Conservation (phyloP, 2,888 invertebrate genomes). For the Agonopterix alstromeriana region DNA sequence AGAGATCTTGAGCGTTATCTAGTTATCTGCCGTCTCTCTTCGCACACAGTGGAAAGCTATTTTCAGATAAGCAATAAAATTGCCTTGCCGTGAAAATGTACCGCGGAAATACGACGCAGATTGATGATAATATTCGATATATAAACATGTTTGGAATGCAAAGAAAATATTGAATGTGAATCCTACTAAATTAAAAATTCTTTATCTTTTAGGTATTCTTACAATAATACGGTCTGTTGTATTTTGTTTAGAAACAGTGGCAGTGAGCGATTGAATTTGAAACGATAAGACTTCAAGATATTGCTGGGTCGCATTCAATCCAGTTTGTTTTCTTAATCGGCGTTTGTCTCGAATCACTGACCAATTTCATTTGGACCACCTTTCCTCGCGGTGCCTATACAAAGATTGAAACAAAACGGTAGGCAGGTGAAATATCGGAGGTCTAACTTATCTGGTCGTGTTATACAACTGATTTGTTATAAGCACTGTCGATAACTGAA, state of each 20-base stretch:
- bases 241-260: conserved; percentile 18
- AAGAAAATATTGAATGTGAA: background rate
- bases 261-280: conserved; percentile 34
- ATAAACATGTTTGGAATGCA: background rate
- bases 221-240: background rate
- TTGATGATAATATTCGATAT: conserved; percentile 12
- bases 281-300: conserved; percentile 40
- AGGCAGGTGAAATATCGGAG: conserved; percentile 27
- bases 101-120: conserved; percentile 8
- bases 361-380: conserved; percentile 22
- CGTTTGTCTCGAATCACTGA: conserved; percentile 37
- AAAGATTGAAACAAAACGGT: conserved; percentile 2
- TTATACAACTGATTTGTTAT: conserved; percentile 50
- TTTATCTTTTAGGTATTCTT: background rate
- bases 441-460: conserved; percentile 31
- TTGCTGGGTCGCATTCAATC: conserved; percentile 38
- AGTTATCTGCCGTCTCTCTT: conserved; percentile 74
- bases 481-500: conserved; percentile 50
- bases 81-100: conserved; percentile 21
- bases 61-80: conserved; percentile 45
- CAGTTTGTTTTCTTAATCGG: conserved; percentile 60
- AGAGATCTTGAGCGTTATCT: conserved; percentile 78
- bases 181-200: no score
- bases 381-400: conserved; percentile 13
- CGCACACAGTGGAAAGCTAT: conserved; percentile 42